Evolutionary conservation across 2,888 invertebrate species (phyloP).

Genomic region (Silvanus unidentatus): DNA sequence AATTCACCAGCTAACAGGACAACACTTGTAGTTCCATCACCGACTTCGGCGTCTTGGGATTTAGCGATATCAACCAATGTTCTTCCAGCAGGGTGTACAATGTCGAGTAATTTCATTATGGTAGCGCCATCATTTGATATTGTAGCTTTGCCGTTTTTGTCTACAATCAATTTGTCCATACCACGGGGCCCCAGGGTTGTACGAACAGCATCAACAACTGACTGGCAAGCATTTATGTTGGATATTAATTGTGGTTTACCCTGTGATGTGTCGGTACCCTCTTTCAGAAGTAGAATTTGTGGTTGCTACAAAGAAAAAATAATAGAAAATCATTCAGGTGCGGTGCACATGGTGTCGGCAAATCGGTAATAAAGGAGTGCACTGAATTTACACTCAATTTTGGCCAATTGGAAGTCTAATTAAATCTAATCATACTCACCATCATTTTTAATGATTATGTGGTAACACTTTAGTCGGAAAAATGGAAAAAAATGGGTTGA

Average conservation of each 20-base stretch:
- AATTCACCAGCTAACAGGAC: slow-evolving; percentile 94
- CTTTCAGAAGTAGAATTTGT: slow-evolving; percentile 94
- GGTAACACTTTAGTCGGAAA: neutral
- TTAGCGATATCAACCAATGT: slow-evolving; percentile 98
- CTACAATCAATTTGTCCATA: slow-evolving; percentile 98
- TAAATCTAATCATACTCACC: too few relatives aligned
- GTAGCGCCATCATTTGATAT: slow-evolving; percentile 99
- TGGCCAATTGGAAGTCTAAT: too few relatives aligned
- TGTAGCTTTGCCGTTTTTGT: slow-evolving; percentile 81
- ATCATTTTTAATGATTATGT: too few relatives aligned
- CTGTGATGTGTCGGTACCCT: slow-evolving; percentile 94
- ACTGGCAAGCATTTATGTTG: slow-evolving; percentile 95
- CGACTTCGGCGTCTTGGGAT: slow-evolving; percentile 98
- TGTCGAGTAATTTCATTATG: slow-evolving; percentile 95
- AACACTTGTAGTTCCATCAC: slow-evolving; percentile 98
- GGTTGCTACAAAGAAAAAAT: slow-evolving; percentile 68
- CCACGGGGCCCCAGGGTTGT: slow-evolving; percentile 98
- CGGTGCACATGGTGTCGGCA: too few relatives aligned
- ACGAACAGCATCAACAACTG: slow-evolving; percentile 91
- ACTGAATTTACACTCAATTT: too few relatives aligned
- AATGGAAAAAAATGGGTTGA: neutral
- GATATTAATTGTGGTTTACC: slow-evolving; percentile 94
- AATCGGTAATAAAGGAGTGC: too few relatives aligned
- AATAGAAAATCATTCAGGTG: slow-evolving; percentile 13
- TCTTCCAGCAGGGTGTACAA: slow-evolving; percentile 97